A percentile compares a stretch with the other conserved stretches of the same genome.
Conservation (phyloP, 2,113 vertebrate species). For the Lamprotornis superbus region DNA sequence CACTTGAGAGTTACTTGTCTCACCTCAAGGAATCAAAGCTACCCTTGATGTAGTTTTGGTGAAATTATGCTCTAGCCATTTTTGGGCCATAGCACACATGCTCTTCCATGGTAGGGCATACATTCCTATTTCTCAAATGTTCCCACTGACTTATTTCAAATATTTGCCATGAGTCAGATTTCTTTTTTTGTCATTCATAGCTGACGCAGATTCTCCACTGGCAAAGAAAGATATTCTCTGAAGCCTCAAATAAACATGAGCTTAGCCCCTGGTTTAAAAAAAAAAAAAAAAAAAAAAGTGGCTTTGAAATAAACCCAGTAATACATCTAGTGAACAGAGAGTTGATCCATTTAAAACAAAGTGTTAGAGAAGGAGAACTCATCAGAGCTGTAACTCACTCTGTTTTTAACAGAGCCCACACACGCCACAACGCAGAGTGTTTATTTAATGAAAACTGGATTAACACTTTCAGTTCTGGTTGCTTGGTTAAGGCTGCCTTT, state of each 20-base stretch:
- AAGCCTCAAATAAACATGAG: slow-evolving; percentile 41
- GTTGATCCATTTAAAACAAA: slow-evolving; percentile 25
- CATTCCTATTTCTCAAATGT: slow-evolving; percentile 37
- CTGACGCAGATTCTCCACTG: slow-evolving; percentile 23
- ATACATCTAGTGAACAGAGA: neutral
- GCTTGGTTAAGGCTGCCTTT: neutral
- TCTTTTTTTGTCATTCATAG: slow-evolving; percentile 50
- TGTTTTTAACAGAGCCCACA: neutral
- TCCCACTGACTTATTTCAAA: slow-evolving; percentile 39
- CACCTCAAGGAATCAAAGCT: neutral
- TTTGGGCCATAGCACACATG: neutral
- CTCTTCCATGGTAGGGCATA: neutral
- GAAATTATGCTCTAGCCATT: neutral
- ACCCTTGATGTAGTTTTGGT: neutral
- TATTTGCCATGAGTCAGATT: slow-evolving; percentile 55
- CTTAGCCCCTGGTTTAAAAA: neutral
- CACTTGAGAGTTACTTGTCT: neutral
- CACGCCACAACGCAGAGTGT: neutral
- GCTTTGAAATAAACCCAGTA: slow-evolving; percentile 37
- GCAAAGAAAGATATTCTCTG: slow-evolving; percentile 14
- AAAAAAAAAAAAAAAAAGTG: neutral
- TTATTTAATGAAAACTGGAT: slow-evolving; percentile 1
- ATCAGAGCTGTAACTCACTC: neutral
- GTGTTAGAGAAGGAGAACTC: neutral
- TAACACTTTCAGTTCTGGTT: neutral